Evolutionary conservation across 2,888 invertebrate genomes (phyloP).

Genomic region (Xanthostigma xanthostigma): DNA sequence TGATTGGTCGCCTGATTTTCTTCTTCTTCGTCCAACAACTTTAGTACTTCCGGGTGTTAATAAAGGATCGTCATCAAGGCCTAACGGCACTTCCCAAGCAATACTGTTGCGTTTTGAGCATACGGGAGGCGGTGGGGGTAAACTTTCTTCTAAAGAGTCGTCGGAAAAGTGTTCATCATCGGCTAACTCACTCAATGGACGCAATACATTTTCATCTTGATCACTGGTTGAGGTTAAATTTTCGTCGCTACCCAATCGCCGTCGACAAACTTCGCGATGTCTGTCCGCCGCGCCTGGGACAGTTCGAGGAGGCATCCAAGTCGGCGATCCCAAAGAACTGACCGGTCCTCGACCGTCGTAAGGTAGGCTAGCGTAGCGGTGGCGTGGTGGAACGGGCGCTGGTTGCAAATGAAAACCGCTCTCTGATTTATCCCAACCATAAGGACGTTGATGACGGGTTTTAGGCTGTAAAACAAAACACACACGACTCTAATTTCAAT

Average conservation of each 20-base stretch:
- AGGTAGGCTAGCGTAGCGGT: constrained; percentile 51
- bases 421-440: constrained; percentile 49
- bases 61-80: constrained; percentile 50
- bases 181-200: constrained; percentile 27
- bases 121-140: constrained; percentile 42
- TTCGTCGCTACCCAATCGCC: constrained; percentile 23
- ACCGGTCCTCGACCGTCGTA: constrained; percentile 42
- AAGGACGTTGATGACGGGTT: constrained; percentile 59
- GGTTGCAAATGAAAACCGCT: constrained; percentile 29
- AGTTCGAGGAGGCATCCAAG: constrained; percentile 51
- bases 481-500: constrained; percentile 1
- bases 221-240: constrained; percentile 23
- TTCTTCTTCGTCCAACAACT: constrained; percentile 41
- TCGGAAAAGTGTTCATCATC: constrained; percentile 61
- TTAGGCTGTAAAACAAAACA: constrained; percentile 42
- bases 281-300: constrained; percentile 57
- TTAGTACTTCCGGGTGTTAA: constrained; percentile 56
- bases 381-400: constrained; percentile 43
- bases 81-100: constrained; percentile 75
- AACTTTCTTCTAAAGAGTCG: constrained; percentile 65
- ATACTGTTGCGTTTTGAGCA: constrained; percentile 64
- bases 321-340: constrained; percentile 31
- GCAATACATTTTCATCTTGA: constrained; percentile 21
- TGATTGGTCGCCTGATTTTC: constrained; percentile 40
- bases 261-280: constrained; percentile 63